Percentiles rank a stretch among this genome's conserved stretches.
phyloP scores from a whole-genome alignment of 2,888 invertebrate species.

The Scrobipalpa atriplicella region DNA sequence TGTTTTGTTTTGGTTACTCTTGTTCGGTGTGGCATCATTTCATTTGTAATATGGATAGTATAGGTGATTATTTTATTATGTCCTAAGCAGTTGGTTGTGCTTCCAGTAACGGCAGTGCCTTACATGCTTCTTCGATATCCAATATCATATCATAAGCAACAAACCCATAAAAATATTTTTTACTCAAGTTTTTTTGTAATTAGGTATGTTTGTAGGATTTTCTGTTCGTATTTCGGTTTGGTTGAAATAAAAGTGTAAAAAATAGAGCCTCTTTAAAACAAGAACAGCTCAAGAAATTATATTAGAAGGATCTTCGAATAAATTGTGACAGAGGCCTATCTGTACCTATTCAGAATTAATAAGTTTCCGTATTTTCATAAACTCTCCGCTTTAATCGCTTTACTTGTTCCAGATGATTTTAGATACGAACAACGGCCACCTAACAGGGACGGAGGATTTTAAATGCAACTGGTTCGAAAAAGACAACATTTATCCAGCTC shows the following conservation, averaged over 20 bases:
- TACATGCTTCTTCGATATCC: no score
- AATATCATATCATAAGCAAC: no score
- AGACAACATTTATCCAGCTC: slow-evolving; percentile 72
- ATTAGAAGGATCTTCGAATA: not conserved
- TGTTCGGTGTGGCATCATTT: not conserved
- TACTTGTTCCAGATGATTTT: slow-evolving; percentile 79
- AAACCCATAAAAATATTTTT: no score
- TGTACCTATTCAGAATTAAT: slow-evolving; percentile 56
- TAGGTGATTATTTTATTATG: no score
- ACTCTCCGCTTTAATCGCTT: slow-evolving; percentile 71
- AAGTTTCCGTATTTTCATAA: slow-evolving; percentile 75
- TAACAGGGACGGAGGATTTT: slow-evolving; percentile 76
- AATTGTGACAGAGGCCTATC: slow-evolving; percentile 1
- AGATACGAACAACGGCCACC: slow-evolving; percentile 70
- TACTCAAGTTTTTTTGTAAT: no score
- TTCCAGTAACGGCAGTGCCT: no score
- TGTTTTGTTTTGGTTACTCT: not conserved
- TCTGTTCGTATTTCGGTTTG: no score
- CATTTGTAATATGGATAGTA: no score
- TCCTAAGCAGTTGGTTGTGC: no score
- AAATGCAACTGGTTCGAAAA: slow-evolving; percentile 80
- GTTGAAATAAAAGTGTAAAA: no score
- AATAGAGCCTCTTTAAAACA: not conserved
- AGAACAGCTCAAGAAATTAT: not conserved
- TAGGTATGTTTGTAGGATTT: no score